Evolutionary conservation across 2,797 vertebrate species (phyloP), one percentile per base, ranked within the genome.

Genomic region (Podarcis lilfordi): DNA sequence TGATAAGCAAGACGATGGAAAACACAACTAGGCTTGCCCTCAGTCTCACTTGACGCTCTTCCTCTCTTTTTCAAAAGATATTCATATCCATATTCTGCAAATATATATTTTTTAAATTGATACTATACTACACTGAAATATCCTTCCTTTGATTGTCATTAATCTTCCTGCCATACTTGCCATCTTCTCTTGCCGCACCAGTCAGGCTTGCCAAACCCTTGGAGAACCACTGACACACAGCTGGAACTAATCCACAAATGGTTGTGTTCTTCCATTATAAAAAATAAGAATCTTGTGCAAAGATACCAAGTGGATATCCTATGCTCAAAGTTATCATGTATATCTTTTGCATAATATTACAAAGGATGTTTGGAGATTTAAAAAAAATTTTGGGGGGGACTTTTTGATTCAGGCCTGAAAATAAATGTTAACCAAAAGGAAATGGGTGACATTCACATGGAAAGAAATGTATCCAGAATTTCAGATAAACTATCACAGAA

Each of bases 381-480:
- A 45, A 43, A 40, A 40, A 40, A 40, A 40, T 5, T 32, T 32
- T 32, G 32, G 32, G 32, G 32, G 32, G 64, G 32, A 81, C 19
- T 10, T 79, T 75, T 43, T 50, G 35, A 89, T 91, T 27, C 80
- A 92, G 37, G 2, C 15, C 0, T 69, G 80, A 37, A 83, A 17
- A 8, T 7, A 85, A 91, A 50, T 86, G 78, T 40, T 82, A 61
- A 43, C 55, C 72, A 84, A 85, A 64, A 1, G 61, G 4, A 85
- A 87, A 0, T n/a, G 50, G 8, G 9, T 21, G 11, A 10, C 64
- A 87, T 86, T 35, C 86, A 25, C 80, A n/a, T 2, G 4, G 37
- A 83, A 91, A 68, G 8, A 61, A 82, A 76, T 80, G 55, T 9
- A 19, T 37, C 27, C 2, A 25, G 19, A 35, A 76, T 69, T 40